A percentile compares a stretch with the other conserved stretches of the same genome.
Conservation (phyloP, 2,797 vertebrate genomes). For the Rhabdomys pumilio region DNA sequence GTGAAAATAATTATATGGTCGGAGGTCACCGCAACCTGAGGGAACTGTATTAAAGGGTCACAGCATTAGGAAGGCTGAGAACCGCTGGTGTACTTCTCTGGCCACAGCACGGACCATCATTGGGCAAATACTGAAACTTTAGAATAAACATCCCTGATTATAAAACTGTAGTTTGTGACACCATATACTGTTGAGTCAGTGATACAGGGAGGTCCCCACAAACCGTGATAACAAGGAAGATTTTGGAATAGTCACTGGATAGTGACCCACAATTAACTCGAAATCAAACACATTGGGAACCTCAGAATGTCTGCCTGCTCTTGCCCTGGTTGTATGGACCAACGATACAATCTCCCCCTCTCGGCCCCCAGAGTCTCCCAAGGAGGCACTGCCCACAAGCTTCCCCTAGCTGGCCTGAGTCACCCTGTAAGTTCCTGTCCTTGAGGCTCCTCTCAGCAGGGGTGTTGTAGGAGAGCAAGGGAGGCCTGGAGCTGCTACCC, state of each 20-base stretch:
- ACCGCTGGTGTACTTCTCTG: neutral
- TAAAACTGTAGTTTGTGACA: neutral
- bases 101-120: neutral
- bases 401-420: neutral
- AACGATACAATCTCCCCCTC: neutral
- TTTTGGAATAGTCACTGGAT: neutral
- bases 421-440: neutral
- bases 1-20: neutral
- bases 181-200: neutral
- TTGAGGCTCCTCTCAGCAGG: slow-evolving; percentile 64
- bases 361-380: neutral
- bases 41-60: too few species aligned
- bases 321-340: neutral
- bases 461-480: neutral
- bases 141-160: neutral
- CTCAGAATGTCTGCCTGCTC: neutral
- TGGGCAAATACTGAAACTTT: neutral
- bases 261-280: neutral
- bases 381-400: neutral
- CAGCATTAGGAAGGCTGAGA: neutral
- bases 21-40: neutral
- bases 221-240: neutral
- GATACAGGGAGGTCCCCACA: neutral
- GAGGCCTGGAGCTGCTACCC: slow-evolving; percentile 43
- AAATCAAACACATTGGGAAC: neutral